These are phyloP conservation scores for Hypolimnas misippus DNA, from an alignment of 2,888 invertebrate species.

Conservation along the genomic window DNA sequence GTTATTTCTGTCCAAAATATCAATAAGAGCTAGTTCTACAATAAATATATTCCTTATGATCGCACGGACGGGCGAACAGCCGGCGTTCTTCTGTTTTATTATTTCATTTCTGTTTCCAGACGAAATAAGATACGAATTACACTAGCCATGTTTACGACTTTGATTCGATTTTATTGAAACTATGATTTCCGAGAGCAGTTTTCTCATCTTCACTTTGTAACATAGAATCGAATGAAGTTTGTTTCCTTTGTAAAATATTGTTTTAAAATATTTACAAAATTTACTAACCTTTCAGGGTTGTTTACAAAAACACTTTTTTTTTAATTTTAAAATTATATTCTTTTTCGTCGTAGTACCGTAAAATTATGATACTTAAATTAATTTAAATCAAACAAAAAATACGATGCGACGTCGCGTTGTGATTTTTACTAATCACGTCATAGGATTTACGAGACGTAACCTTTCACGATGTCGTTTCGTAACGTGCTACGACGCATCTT, in stretches of 20 bases:
- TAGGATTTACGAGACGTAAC: no score
- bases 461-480: no score
- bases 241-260: background rate
- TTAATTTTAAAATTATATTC: no score
- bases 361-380: no score
- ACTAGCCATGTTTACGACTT: slow-evolving; percentile 27
- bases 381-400: no score
- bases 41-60: slow-evolving; percentile 26
- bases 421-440: no score
- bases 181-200: slow-evolving; percentile 4
- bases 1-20: slow-evolving; percentile 3
- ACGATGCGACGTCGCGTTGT: no score
- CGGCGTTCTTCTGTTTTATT: slow-evolving; percentile 28
- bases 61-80: slow-evolving; percentile 11
- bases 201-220: background rate
- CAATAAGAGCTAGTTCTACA: slow-evolving; percentile 6
- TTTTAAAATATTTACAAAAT: no score
- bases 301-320: no score
- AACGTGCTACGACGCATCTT: no score
- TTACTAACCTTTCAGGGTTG: no score
- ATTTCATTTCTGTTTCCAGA: slow-evolving; percentile 29
- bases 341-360: no score
- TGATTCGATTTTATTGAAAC: slow-evolving; percentile 27
- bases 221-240: background rate
- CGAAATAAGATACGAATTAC: slow-evolving; percentile 30